Conservation (phyloP, 2,888 invertebrate species). For the Xylophagus ater region DNA sequence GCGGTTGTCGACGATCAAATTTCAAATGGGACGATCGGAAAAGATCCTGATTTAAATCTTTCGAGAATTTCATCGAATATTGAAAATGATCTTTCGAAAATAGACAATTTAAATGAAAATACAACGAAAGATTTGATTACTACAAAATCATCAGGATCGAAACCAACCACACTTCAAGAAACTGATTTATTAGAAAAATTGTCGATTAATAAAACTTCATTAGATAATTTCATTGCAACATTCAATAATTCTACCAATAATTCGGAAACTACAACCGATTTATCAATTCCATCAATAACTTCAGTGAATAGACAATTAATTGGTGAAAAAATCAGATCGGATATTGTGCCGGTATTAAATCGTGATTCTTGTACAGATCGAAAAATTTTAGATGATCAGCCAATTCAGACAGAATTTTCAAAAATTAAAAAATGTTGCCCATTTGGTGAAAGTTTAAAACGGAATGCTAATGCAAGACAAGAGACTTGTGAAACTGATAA, state of each 20-base stretch:
- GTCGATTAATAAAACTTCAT: not conserved
- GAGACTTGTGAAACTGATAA: conserved; percentile 13
- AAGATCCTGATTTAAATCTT: no score
- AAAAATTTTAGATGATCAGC: conserved; percentile 20
- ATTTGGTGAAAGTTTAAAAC: conserved; percentile 31
- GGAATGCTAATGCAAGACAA: conserved; percentile 21
- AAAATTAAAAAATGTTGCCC: conserved; percentile 40
- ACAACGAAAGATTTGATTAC: no score
- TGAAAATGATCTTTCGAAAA: no score
- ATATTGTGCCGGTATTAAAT: no score
- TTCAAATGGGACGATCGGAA: no score
- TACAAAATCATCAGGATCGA: not conserved
- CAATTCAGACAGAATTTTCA: conserved; percentile 26
- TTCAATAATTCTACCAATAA: not conserved
- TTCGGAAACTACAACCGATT: not conserved
- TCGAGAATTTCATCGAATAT: no score
- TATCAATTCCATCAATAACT: not conserved
- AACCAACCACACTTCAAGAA: no score
- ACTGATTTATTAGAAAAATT: no score
- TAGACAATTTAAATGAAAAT: no score
- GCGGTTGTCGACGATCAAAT: no score
- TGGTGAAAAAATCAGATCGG: no score
- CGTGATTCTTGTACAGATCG: conserved; percentile 6
- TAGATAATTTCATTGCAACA: not conserved
- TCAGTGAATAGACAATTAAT: no score